phyloP scores from a whole-genome alignment of 1,140 invertebrate species.

The Ostrea edulis region DNA sequence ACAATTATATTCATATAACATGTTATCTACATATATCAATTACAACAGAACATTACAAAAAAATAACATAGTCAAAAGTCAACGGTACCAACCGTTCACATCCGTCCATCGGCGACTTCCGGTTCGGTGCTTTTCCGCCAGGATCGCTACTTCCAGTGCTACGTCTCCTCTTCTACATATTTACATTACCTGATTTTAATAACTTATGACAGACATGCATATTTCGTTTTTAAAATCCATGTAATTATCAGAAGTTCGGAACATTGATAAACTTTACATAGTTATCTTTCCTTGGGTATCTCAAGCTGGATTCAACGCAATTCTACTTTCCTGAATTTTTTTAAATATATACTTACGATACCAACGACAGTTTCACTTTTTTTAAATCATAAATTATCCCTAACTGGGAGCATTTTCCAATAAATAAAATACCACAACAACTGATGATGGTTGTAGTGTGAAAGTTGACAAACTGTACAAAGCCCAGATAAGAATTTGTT shows the following conservation, averaged over 20 bases:
- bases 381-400: too few species aligned
- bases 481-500: constrained; percentile 7
- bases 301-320: not conserved
- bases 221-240: not conserved
- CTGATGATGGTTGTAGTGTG: not conserved
- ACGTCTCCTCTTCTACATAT: not conserved
- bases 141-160: not conserved
- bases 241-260: not conserved
- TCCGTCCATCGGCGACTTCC: not conserved
- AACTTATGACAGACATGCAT: not conserved
- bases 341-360: not conserved
- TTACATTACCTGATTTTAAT: constrained; percentile 20
- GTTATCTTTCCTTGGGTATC: not conserved
- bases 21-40: constrained; percentile 8
- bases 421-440: not conserved
- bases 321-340: not conserved
- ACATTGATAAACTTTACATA: not conserved
- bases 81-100: constrained; percentile 23
- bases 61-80: constrained; percentile 9
- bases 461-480: not conserved
- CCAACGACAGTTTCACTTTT: too few species aligned
- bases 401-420: too few species aligned
- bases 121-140: not conserved
- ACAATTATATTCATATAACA: not conserved
- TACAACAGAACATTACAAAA: not conserved